Evolutionary conservation across 2,797 vertebrate species (phyloP).

Genomic region (Parauchenoglanis punctatus): DNA sequence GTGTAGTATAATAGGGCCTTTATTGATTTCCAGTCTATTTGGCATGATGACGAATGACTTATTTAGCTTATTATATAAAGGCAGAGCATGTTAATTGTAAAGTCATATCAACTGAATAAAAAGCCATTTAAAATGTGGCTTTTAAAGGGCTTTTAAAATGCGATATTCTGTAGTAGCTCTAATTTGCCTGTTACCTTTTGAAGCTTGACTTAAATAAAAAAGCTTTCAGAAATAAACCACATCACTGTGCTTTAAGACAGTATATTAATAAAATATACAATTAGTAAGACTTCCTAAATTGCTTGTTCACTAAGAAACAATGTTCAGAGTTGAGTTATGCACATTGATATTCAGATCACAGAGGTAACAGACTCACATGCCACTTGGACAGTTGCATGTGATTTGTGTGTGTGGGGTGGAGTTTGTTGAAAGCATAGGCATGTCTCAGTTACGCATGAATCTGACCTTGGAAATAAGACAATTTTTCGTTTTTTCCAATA

Average conservation of each 20-base stretch:
- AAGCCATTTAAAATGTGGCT: background rate
- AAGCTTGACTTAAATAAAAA: background rate
- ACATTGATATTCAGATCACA: conserved; percentile 1
- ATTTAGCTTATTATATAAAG: background rate
- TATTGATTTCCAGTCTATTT: background rate
- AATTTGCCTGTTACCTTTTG: background rate
- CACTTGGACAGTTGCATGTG: background rate
- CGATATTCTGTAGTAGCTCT: background rate
- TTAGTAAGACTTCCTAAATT: background rate
- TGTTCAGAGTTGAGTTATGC: background rate
- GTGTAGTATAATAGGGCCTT: background rate
- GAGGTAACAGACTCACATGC: background rate
- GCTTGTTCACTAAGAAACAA: background rate
- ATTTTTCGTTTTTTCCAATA: background rate
- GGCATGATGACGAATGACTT: background rate
- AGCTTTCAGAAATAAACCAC: background rate
- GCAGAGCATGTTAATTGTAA: background rate
- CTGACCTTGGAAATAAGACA: background rate
- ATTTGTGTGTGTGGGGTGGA: conserved; percentile 6
- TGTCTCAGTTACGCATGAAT: background rate
- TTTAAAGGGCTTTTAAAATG: background rate
- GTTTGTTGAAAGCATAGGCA: background rate
- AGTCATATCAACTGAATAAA: background rate
- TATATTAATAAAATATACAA: background rate
- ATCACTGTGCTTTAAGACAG: background rate